Percentiles rank a stretch among this genome's conserved stretches.
Evolutionary conservation across 1,140 invertebrate genomes (phyloP).

Genomic region (Drosophila carrolli): DNA sequence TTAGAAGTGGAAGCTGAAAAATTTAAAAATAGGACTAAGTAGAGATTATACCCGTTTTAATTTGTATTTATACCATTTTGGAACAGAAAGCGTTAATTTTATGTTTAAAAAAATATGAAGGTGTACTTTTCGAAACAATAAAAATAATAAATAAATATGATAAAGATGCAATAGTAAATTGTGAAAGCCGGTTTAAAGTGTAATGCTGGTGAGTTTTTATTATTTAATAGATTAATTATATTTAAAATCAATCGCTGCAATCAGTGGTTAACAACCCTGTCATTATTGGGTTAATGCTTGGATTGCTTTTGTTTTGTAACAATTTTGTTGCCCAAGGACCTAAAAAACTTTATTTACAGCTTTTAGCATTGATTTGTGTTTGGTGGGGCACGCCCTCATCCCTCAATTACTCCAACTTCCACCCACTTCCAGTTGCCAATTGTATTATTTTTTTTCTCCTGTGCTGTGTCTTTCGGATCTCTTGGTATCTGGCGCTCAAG

Average conservation of each 20-base stretch:
- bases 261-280: not conserved
- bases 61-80: too few relatives aligned
- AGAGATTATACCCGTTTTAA: not conserved
- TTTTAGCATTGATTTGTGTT: constrained; percentile 59
- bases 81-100: too few relatives aligned
- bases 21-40: not conserved
- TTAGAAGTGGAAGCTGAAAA: not conserved
- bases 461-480: constrained; percentile 24
- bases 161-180: not conserved
- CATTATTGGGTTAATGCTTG: not conserved
- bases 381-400: constrained; percentile 46
- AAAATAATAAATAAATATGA: not conserved
- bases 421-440: constrained; percentile 22
- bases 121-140: too few relatives aligned
- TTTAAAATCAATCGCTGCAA: not conserved
- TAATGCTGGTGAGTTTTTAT: not conserved
- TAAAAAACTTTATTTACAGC: constrained; percentile 49
- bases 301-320: not conserved
- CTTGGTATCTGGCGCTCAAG: constrained; percentile 50
- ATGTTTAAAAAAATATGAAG: too few relatives aligned
- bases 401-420: constrained; percentile 4
- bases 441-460: constrained; percentile 23
- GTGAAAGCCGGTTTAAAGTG: not conserved
- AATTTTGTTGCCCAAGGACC: not conserved
- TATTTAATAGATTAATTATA: not conserved